Percentiles rank a stretch among this genome's conserved stretches.
These are phyloP conservation scores for Ceyx erithaca DNA, from an alignment of 2,797 vertebrate species.

Conservation along the genomic window DNA sequence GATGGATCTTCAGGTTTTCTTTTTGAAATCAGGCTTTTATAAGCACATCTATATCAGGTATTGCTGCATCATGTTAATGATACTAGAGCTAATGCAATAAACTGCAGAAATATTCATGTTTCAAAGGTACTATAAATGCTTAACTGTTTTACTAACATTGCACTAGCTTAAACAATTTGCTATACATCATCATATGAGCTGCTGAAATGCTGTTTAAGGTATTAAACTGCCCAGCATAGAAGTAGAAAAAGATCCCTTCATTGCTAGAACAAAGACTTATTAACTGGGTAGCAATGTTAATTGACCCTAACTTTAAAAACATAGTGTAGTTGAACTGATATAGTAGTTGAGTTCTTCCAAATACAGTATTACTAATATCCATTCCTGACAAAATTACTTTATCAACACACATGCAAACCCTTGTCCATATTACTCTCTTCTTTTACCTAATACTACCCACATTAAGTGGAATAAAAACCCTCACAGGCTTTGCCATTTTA, in stretches of 20 bases:
- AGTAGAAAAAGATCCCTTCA: not conserved
- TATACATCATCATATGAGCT: not conserved
- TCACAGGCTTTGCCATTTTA: not conserved
- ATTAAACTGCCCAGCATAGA: not conserved
- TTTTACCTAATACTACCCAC: not conserved
- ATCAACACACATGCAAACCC: not conserved
- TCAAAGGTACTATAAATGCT: not conserved
- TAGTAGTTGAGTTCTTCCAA: not conserved
- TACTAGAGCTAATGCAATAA: not conserved
- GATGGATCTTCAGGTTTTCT: not conserved
- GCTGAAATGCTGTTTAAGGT: not conserved
- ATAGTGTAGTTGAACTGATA: not conserved
- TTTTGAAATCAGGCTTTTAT: not conserved
- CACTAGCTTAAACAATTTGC: not conserved
- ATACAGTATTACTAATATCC: not conserved
- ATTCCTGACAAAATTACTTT: not conserved
- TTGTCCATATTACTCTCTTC: not conserved
- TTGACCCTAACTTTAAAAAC: not conserved
- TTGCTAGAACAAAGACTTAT: not conserved
- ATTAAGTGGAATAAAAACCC: accelerated
- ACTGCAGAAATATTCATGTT: not conserved
- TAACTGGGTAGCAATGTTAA: not conserved
- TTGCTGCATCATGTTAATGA: not conserved
- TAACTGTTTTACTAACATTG: not conserved
- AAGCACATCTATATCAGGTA: not conserved